A percentile compares a stretch with the other conserved stretches of the same genome.
These are phyloP conservation scores for Tenebrosternarchus preto DNA, from an alignment of 2,113 vertebrate species.

Conservation along the genomic window DNA sequence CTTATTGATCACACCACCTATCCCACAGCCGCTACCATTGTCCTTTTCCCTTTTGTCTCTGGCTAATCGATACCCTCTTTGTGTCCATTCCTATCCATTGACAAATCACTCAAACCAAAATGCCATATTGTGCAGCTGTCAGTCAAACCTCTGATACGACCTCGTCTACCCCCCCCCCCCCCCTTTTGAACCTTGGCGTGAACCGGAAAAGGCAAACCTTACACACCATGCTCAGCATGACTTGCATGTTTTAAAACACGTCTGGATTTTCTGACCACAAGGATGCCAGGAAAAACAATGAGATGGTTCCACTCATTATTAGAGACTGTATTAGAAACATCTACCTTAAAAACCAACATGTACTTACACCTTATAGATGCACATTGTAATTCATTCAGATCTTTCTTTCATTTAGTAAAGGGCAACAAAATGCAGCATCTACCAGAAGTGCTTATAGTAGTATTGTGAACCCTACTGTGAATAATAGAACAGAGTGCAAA, in stretches of 20 bases:
- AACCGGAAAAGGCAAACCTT: constrained; percentile 35
- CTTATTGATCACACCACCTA: constrained; percentile 73
- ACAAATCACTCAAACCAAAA: constrained; percentile 74
- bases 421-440: too few species aligned
- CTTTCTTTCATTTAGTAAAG: too few species aligned
- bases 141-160: constrained; percentile 67
- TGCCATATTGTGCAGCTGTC: constrained; percentile 71
- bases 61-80: constrained; percentile 79
- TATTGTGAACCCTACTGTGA: too few species aligned
- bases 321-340: too few species aligned
- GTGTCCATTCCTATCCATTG: constrained; percentile 73
- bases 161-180: constrained; percentile 59
- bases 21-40: constrained; percentile 71
- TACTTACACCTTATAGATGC: too few species aligned
- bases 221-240: not conserved
- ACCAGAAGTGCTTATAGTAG: too few species aligned
- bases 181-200: constrained; percentile 47
- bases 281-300: too few species aligned
- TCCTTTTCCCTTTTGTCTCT: constrained; percentile 65
- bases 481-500: too few species aligned
- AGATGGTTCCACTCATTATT: too few species aligned
- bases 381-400: too few species aligned
- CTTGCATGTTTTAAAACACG: not conserved
- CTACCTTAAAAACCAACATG: too few species aligned
- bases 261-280: not conserved